Evolutionary conservation across 2,797 vertebrate species (phyloP).

Genomic region (Hapalemur alaotrensis): DNA sequence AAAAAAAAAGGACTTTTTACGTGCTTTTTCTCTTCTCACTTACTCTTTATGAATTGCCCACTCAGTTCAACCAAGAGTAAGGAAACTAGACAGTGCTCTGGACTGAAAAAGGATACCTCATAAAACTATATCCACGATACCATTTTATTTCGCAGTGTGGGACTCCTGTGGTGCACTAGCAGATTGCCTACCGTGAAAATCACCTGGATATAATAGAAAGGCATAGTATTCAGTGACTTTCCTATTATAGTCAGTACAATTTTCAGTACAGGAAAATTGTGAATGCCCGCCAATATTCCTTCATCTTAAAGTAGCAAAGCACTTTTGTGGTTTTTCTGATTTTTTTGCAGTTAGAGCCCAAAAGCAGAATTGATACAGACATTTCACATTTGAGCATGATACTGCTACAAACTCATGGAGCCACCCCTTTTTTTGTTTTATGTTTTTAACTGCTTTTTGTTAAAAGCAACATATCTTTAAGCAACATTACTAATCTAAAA

Average conservation of each 20-base stretch:
- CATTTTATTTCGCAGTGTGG: constrained; percentile 28
- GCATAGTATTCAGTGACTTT: constrained; percentile 41
- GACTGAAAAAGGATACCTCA: neutral
- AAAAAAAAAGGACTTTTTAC: neutral
- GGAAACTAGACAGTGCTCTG: constrained; percentile 9
- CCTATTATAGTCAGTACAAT: constrained; percentile 27
- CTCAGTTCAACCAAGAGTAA: neutral
- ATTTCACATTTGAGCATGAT: neutral
- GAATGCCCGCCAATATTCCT: neutral
- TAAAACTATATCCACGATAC: neutral
- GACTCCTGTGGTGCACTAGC: neutral
- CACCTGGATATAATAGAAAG: constrained; percentile 59
- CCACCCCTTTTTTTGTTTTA: neutral
- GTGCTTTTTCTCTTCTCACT: neutral
- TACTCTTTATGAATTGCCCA: neutral
- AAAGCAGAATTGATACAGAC: neutral
- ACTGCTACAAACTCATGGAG: neutral
- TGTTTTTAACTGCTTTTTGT: neutral
- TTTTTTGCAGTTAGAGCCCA: neutral
- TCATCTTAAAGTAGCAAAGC: constrained; percentile 24
- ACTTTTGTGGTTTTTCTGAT: neutral
- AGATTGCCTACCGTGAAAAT: constrained; percentile 59
- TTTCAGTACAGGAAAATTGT: constrained; percentile 30
- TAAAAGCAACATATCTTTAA: neutral
- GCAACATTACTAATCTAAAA: neutral